phyloP scores from a whole-genome alignment of 2,113 vertebrate species.

The Loxodonta africana region DNA sequence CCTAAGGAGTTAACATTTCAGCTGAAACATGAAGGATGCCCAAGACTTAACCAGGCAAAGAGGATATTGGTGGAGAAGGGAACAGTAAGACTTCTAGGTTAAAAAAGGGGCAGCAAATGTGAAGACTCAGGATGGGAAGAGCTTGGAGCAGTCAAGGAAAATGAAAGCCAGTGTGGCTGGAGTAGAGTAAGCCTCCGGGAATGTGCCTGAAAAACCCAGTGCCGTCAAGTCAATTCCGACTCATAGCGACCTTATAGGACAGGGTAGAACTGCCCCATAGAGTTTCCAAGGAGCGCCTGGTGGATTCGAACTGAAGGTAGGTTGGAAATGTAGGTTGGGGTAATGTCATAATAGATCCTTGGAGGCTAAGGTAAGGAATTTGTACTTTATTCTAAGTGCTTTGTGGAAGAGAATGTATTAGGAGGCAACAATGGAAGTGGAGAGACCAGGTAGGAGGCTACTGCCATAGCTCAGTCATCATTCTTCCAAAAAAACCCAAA shows the following conservation, averaged over 20 bases:
- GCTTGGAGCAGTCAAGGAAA: not conserved
- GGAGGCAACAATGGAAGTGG: not conserved
- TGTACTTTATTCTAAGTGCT: slow-evolving; percentile 40
- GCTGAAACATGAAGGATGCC: not conserved
- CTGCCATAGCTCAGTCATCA: not conserved
- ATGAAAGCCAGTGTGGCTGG: not conserved
- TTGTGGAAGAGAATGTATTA: not conserved
- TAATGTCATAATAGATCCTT: not conserved
- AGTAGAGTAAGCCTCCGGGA: not conserved
- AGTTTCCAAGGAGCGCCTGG: too few species aligned
- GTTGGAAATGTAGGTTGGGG: not conserved
- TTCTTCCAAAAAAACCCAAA: not conserved
- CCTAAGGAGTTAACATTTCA: not conserved
- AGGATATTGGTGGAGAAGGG: not conserved
- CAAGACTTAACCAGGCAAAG: not conserved
- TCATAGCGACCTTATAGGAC: too few species aligned
- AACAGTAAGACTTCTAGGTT: not conserved
- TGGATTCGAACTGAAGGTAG: not conserved
- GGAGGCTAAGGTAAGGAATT: not conserved
- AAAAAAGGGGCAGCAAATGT: not conserved
- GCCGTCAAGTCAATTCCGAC: too few species aligned
- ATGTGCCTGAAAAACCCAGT: not conserved
- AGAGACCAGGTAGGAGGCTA: not conserved
- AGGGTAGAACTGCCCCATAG: too few species aligned
- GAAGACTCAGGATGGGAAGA: not conserved